Evolutionary conservation across 1,140 invertebrate genomes (phyloP), one percentile per base, ranked within the genome.

Genomic region (Cardiocondyla obscurior): DNA sequence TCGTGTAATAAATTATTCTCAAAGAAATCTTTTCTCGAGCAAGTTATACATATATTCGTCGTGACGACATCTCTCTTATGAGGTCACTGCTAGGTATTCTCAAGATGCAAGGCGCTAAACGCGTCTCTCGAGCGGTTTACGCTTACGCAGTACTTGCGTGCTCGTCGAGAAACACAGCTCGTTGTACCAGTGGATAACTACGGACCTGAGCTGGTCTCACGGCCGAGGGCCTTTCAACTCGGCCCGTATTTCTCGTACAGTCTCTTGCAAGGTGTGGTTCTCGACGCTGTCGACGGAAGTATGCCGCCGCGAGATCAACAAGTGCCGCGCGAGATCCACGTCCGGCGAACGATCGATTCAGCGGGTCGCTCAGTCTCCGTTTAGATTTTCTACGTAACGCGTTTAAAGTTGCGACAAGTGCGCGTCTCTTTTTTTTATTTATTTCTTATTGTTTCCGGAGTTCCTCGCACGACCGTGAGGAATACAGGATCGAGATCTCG

Each of bases 181-280:
- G 30, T n/a, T 28, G n/a, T 22, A 39, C 65, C 36, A 16, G 42
- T 19, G 1, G 2, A n/a, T 84, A 44, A 49, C 1, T 89, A 89
- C 88, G 83, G 6, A 46, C 89, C 89, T 91, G 90, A 82, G 30
- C 57, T 74, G 76, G 89, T 88, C 89, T 89, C 85, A 87, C 88
- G 85, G 81, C 86, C 86, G 90, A 90, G 88, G 88, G 90, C 89
- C 90, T 91, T 91, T 91, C 90, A 90, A 91, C 86, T 90, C 86
- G 88, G 85, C 67, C 79, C 83, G 88, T 88, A 76, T 87, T 82
- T 79, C 60, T 85, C 83, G 82, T 88, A 87, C 89, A 90, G 90
- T 91, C 86, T 88, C 65, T 85, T 76, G 85, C 81, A 90, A 91
- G 90, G 90, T 90, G 90, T 91, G 90, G 90, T 91, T 90, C 90